These are phyloP conservation scores for Pollachius pollachius DNA, from an alignment of 2,113 vertebrate species.

Conservation along the genomic window DNA sequence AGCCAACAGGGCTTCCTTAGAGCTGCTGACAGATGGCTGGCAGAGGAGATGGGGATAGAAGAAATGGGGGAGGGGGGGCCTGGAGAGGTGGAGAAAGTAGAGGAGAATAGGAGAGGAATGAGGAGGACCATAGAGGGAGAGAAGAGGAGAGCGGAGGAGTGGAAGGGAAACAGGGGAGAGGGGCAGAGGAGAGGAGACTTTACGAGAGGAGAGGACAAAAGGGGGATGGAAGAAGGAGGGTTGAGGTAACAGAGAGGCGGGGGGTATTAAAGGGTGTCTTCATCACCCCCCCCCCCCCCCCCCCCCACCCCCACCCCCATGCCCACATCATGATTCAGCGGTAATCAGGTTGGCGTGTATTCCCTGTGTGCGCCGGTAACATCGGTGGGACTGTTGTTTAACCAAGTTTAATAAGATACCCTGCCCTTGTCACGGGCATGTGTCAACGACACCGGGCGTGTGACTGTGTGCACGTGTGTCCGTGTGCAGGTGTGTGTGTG, in stretches of 20 bases:
- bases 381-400: conserved; percentile 23
- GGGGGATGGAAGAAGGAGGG: conserved; percentile 16
- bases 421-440: conserved; percentile 2
- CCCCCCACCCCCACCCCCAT: conserved; percentile 21
- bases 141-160: no score
- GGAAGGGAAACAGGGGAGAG: no score
- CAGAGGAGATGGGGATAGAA: conserved; percentile 49
- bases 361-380: conserved; percentile 11
- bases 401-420: conserved; percentile 21
- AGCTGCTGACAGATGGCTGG: conserved; percentile 65
- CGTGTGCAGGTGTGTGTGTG: not conserved
- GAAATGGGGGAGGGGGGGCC: conserved; percentile 31
- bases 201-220: conserved; percentile 50
- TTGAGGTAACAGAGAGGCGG: conserved; percentile 3
- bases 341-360: conserved; percentile 40
- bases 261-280: conserved; percentile 11
- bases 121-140: not conserved
- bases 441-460: conserved; percentile 10
- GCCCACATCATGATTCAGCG: conserved; percentile 53
- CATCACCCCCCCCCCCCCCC: not conserved
- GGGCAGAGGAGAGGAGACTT: conserved; percentile 47
- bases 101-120: no score
- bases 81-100: not conserved
- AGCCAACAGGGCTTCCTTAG: conserved; percentile 59
- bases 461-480: conserved; percentile 19